phyloP scores from a whole-genome alignment of 2,888 invertebrate species.

The Branchipolynoe longqiensis region DNA sequence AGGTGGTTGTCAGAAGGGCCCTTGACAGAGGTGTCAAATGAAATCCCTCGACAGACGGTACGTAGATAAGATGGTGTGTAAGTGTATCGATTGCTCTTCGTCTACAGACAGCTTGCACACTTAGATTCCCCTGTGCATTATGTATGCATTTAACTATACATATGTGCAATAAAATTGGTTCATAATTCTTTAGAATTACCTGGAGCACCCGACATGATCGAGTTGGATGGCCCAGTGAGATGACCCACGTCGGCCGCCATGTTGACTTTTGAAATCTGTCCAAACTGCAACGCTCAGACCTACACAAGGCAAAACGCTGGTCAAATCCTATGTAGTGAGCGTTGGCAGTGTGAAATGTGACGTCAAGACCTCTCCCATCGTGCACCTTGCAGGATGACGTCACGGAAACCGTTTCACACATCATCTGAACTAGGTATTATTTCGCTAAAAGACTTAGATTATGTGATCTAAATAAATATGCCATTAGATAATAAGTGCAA shows the following conservation, averaged over 20 bases:
- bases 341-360: too few species aligned
- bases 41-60: neutral
- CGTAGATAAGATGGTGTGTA: neutral
- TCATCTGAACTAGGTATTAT: neutral
- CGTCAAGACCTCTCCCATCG: slow-evolving; percentile 61
- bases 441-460: neutral
- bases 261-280: slow-evolving; percentile 63
- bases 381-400: slow-evolving; percentile 59
- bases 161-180: neutral
- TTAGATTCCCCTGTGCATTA: neutral
- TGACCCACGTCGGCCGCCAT: slow-evolving; percentile 60
- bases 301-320: too few species aligned
- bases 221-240: slow-evolving; percentile 55
- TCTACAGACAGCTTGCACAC: neutral
- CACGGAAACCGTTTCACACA: slow-evolving; percentile 39
- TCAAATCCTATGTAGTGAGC: too few species aligned
- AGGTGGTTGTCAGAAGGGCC: too few species aligned
- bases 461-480: neutral
- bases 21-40: slow-evolving; percentile 32
- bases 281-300: too few species aligned
- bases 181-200: slow-evolving; percentile 58
- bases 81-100: slow-evolving; percentile 1
- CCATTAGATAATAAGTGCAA: neutral
- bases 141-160: neutral
- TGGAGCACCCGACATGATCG: slow-evolving; percentile 61